A percentile compares a stretch with the other conserved stretches of the same genome.
phyloP scores from a whole-genome alignment of 2,797 vertebrate genomes.

The Acestrorhynchus altus region DNA sequence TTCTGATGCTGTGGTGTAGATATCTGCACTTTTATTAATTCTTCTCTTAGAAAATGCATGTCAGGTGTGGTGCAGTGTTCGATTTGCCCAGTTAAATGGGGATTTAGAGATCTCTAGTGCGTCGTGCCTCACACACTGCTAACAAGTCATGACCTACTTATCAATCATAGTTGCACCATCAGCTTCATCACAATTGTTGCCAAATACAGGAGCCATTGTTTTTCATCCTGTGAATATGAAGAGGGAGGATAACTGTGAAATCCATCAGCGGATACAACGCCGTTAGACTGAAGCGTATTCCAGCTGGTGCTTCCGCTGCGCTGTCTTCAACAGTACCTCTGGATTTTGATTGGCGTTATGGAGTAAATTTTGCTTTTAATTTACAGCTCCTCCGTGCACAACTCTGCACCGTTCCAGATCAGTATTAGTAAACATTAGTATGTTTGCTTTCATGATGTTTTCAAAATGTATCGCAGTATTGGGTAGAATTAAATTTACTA shows the following conservation, averaged over 20 bases:
- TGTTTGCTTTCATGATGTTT: no score
- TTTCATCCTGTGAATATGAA: conserved; percentile 65
- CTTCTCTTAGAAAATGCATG: neutral
- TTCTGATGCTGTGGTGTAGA: neutral
- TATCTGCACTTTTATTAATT: neutral
- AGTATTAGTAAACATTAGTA: no score
- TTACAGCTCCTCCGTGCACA: neutral
- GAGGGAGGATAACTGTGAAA: conserved; percentile 61
- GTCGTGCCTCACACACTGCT: conserved; percentile 73
- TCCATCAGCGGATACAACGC: conserved; percentile 49
- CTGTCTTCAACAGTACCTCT: neutral
- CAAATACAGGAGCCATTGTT: conserved; percentile 75
- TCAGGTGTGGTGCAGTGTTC: neutral
- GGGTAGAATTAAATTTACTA: no score
- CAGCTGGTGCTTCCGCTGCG: neutral
- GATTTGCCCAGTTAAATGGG: conserved; percentile 1
- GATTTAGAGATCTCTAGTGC: conserved; percentile 62
- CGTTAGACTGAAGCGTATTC: neutral
- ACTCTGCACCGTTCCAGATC: no score
- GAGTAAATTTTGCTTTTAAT: neutral
- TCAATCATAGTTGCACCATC: conserved; percentile 72
- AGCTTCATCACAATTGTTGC: conserved; percentile 73
- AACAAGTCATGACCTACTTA: conserved; percentile 82
- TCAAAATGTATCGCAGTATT: no score
- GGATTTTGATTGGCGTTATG: no score